These are phyloP conservation scores for Eptatretus burgeri DNA, from an alignment of 2,113 vertebrate genomes.

Conservation along the genomic window DNA sequence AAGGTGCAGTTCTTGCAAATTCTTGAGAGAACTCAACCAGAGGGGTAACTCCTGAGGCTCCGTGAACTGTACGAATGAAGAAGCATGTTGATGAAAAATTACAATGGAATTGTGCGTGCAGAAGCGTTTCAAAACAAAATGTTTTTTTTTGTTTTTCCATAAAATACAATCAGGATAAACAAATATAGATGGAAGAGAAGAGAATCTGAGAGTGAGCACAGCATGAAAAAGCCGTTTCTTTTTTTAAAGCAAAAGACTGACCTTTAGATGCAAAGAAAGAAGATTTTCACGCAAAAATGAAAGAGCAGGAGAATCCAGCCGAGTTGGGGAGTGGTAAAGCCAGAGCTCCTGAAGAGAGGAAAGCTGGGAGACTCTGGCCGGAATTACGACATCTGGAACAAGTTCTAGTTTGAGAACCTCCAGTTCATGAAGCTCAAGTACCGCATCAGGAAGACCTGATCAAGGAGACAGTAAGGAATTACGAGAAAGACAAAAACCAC, in stretches of 20 bases:
- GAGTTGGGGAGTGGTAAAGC: constrained; percentile 27
- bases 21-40: constrained; percentile 23
- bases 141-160: too few species aligned
- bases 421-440: constrained; percentile 35
- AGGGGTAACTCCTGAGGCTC: constrained; percentile 20
- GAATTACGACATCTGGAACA: constrained; percentile 28
- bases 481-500: too few species aligned
- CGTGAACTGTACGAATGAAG: constrained; percentile 14
- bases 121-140: too few species aligned
- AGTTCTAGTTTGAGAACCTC: constrained; percentile 43
- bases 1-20: constrained; percentile 23
- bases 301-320: constrained; percentile 29
- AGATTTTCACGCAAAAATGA: constrained; percentile 33
- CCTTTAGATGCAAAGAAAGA: constrained; percentile 26
- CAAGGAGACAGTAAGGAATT: neutral
- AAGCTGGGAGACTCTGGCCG: constrained; percentile 25
- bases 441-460: constrained; percentile 12
- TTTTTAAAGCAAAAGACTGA: neutral
- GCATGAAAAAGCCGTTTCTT: too few species aligned
- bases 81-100: too few species aligned
- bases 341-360: constrained; percentile 28
- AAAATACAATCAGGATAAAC: too few species aligned
- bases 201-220: too few species aligned
- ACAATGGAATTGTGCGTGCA: too few species aligned
- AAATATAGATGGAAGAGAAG: too few species aligned